These are phyloP conservation scores for Stomatorhinus walkeri DNA, from an alignment of 2,797 vertebrate genomes.

Conservation along the genomic window DNA sequence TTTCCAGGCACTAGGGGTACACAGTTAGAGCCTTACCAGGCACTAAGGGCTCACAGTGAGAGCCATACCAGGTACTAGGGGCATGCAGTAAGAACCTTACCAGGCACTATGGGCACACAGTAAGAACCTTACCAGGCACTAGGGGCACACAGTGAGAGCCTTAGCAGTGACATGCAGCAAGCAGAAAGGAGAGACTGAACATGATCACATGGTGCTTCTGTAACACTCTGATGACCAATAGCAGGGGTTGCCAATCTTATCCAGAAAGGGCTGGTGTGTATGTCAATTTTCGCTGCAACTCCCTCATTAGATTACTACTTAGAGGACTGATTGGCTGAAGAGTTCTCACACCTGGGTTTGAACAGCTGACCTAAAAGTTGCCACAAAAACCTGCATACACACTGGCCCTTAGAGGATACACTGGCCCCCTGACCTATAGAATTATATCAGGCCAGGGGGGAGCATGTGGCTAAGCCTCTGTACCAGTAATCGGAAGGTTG, in stretches of 20 bases:
- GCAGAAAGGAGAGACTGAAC: not conserved
- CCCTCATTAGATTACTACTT: not conserved
- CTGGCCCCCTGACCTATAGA: not conserved
- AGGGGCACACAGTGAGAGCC: not conserved
- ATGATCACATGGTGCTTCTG: not conserved
- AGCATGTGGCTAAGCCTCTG: not conserved
- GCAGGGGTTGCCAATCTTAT: not conserved
- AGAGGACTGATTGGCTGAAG: not conserved
- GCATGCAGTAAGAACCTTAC: slow-evolving; percentile 24
- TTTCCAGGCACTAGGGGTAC: slow-evolving; percentile 37
- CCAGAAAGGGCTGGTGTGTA: not conserved
- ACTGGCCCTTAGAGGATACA: not conserved
- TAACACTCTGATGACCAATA: not conserved
- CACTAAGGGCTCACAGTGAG: slow-evolving; percentile 53
- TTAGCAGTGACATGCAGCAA: not conserved
- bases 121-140: not conserved
- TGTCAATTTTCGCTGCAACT: not conserved
- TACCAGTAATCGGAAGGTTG: not conserved
- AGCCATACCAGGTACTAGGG: not conserved
- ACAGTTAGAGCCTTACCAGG: slow-evolving; percentile 51
- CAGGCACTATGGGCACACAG: slow-evolving; percentile 64
- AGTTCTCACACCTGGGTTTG: not conserved
- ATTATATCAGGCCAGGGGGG: not conserved
- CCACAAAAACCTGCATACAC: not conserved
- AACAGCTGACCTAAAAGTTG: not conserved